Base-by-base conservation (phyloP, 1,140 invertebrate genomes). In the Agrypnia vestita region DNA sequence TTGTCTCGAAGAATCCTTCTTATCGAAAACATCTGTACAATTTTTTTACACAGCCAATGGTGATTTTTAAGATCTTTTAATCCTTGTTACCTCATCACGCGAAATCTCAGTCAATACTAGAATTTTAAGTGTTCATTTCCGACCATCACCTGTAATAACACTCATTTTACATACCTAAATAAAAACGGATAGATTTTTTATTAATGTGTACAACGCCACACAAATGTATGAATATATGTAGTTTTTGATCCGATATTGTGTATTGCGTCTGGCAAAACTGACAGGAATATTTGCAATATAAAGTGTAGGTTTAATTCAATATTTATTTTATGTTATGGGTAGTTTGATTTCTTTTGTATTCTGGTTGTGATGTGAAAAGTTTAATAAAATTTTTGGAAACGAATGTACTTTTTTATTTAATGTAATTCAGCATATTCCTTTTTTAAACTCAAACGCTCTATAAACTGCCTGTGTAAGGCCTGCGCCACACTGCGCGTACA, bases 281-380 rank as follows among this genome's bases (percentile, higher is more conserved):
- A 35, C 25, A 35, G 25, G 6, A 35, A 35, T 35, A 35, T 1
- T 35, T 6, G 46, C 67, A 71, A 71, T 71, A 25, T 25, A 53
- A 19, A 71, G 49, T 51, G 67, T 53, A 71, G 47, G 19, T 51
- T 51, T 71, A 12, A 71, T 71, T 7, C 46, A 17, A 67, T 77
- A 64, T 77, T 77, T 77, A 67, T 77, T 53, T 77, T 49, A 64
- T 69, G 19, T 64, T 77, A 67, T 62, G 43, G n/a, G 56, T 76
- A 76, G 15, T 61, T 77, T 67, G 46, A 64, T 77, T 77, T 77
- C 67, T 71, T 77, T 77, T 77, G 75, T 77, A 77, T 77, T 71
- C 44, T 17, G 75, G 75, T 77, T 77, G 75, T 77, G 75, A 77
- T 47, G 75, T 77, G 75, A 44, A 74, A 77, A 77, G 75, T 67